These are phyloP conservation scores for Tonatia bakeri DNA, from an alignment of 2,113 vertebrate genomes.

Conservation along the genomic window DNA sequence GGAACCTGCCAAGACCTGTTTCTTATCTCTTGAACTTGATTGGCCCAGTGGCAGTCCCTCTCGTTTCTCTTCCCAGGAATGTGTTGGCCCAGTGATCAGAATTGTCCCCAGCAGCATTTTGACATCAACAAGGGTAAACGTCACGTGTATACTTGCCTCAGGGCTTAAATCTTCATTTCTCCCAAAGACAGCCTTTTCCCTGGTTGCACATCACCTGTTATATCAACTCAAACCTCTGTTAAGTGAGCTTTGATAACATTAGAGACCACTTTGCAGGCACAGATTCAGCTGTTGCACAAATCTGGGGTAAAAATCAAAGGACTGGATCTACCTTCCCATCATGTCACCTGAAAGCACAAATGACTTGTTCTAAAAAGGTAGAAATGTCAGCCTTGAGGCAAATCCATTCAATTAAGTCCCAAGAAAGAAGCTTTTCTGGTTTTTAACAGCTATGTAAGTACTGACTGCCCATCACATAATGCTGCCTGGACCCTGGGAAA, in stretches of 20 bases:
- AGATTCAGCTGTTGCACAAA: neutral
- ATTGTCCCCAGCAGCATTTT: constrained; percentile 24
- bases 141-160: neutral
- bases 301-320: neutral
- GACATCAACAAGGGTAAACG: constrained; percentile 9
- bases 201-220: neutral
- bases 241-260: neutral
- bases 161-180: neutral
- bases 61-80: neutral
- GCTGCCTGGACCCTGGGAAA: neutral
- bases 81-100: neutral
- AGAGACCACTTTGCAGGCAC: neutral
- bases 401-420: neutral
- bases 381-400: neutral
- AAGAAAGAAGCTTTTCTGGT: neutral
- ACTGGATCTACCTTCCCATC: neutral
- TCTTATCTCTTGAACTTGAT: neutral
- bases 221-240: neutral
- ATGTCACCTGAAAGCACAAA: neutral
- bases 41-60: neutral
- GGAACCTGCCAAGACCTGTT: neutral
- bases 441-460: neutral
- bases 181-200: neutral
- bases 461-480: neutral
- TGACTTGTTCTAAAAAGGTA: neutral